Percentiles rank a stretch among this genome's conserved stretches.
phyloP scores from a whole-genome alignment of 2,888 invertebrate species.

The Caenorhabditis plicata region DNA sequence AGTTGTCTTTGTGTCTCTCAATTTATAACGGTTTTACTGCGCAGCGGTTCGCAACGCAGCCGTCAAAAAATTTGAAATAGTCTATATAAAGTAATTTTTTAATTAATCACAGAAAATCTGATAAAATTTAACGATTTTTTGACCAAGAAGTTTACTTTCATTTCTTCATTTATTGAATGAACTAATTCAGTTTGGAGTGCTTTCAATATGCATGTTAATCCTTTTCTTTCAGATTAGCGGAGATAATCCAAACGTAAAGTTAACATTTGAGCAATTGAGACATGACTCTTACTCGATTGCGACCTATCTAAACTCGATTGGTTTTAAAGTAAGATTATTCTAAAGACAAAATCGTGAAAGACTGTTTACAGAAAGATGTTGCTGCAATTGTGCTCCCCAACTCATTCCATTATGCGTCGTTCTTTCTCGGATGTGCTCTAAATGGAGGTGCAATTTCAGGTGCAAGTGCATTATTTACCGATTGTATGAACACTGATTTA shows the following conservation, averaged over 20 bases:
- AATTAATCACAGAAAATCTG: too few relatives aligned
- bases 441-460: constrained; percentile 46
- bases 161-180: too few relatives aligned
- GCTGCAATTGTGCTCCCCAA: constrained; percentile 44
- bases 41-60: too few relatives aligned
- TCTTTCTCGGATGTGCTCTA: constrained; percentile 41
- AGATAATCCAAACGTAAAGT: constrained; percentile 16
- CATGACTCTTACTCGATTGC: constrained; percentile 31
- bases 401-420: constrained; percentile 39
- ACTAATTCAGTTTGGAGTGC: too few relatives aligned
- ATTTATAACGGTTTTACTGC: too few relatives aligned
- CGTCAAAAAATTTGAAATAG: too few relatives aligned
- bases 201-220: not conserved
- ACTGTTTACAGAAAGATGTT: constrained; percentile 33
- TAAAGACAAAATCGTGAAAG: not conserved
- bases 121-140: too few relatives aligned
- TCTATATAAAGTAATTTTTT: too few relatives aligned
- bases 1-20: too few relatives aligned
- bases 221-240: constrained; percentile 27
- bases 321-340: constrained; percentile 27
- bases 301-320: constrained; percentile 30
- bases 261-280: constrained; percentile 34
- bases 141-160: too few relatives aligned
- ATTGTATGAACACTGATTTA: too few relatives aligned
- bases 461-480: constrained; percentile 53